These are phyloP conservation scores for Acipenser oxyrinchus DNA, from an alignment of 2,797 vertebrate genomes.

Conservation along the genomic window DNA sequence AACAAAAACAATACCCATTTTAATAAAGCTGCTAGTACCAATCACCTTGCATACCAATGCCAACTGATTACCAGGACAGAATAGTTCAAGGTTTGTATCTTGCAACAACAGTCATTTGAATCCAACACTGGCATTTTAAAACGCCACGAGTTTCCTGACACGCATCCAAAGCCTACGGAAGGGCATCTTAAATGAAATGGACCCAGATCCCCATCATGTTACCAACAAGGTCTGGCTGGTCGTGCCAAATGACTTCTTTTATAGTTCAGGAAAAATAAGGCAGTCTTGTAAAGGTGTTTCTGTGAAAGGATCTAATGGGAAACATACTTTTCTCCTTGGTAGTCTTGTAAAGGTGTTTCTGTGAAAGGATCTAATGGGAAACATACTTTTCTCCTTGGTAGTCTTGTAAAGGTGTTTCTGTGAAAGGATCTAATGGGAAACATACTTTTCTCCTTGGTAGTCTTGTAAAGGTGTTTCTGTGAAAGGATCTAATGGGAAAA, in stretches of 20 bases:
- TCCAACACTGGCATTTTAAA: no score
- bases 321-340: slow-evolving; percentile 70
- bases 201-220: no score
- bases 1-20: background rate
- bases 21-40: no score
- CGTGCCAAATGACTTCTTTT: background rate
- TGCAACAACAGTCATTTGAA: no score
- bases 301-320: slow-evolving; percentile 80
- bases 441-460: slow-evolving; percentile 65
- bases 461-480: slow-evolving; percentile 63
- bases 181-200: no score
- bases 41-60: no score
- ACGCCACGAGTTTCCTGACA: no score
- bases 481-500: slow-evolving; percentile 87
- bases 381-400: slow-evolving; percentile 65
- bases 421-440: slow-evolving; percentile 74
- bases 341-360: slow-evolving; percentile 62
- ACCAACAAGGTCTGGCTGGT: background rate
- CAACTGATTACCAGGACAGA: no score
- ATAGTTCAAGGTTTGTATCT: no score
- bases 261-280: background rate
- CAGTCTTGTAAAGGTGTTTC: slow-evolving; percentile 62
- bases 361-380: slow-evolving; percentile 84
- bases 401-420: slow-evolving; percentile 62
- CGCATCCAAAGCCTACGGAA: no score